Percentiles rank a stretch among this genome's conserved stretches.
Evolutionary conservation across 2,888 invertebrate genomes (phyloP).

Genomic region (Hoplodrina blanda): DNA sequence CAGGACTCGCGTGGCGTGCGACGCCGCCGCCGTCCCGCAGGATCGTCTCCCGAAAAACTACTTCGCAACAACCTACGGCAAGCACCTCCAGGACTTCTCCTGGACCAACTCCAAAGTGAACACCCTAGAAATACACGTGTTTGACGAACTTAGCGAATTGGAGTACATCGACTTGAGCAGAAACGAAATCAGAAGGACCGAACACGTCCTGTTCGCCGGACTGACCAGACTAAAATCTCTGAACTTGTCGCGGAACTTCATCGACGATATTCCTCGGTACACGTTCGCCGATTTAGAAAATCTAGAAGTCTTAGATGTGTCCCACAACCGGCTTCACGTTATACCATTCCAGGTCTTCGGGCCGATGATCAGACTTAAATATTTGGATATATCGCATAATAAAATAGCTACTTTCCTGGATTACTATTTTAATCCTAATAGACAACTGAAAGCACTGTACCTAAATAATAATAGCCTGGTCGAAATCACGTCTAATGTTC

Average conservation of each 20-base stretch:
- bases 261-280: slow-evolving; percentile 92
- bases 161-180: slow-evolving; percentile 91
- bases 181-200: slow-evolving; percentile 90
- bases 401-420: slow-evolving; percentile 93
- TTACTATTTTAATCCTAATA: slow-evolving; percentile 94
- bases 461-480: slow-evolving; percentile 93
- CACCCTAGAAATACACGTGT: slow-evolving; percentile 83
- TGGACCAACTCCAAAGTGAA: slow-evolving; percentile 91
- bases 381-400: slow-evolving; percentile 94
- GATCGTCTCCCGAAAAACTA: slow-evolving; percentile 69
- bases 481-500: slow-evolving; percentile 93
- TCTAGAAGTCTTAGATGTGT: slow-evolving; percentile 92
- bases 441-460: slow-evolving; percentile 91
- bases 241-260: slow-evolving; percentile 93
- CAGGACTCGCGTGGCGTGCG: slow-evolving; percentile 77
- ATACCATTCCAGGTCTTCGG: slow-evolving; percentile 95
- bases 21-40: slow-evolving; percentile 69
- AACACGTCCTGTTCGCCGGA: slow-evolving; percentile 90
- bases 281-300: slow-evolving; percentile 91
- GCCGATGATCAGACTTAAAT: slow-evolving; percentile 91
- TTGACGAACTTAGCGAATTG: slow-evolving; percentile 85
- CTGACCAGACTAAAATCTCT: slow-evolving; percentile 91
- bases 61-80: slow-evolving; percentile 68
- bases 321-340: slow-evolving; percentile 92
- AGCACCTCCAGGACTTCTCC: slow-evolving; percentile 83